These are phyloP conservation scores for Erpetoichthys calabaricus DNA, from an alignment of 2,797 vertebrate genomes.

Conservation along the genomic window DNA sequence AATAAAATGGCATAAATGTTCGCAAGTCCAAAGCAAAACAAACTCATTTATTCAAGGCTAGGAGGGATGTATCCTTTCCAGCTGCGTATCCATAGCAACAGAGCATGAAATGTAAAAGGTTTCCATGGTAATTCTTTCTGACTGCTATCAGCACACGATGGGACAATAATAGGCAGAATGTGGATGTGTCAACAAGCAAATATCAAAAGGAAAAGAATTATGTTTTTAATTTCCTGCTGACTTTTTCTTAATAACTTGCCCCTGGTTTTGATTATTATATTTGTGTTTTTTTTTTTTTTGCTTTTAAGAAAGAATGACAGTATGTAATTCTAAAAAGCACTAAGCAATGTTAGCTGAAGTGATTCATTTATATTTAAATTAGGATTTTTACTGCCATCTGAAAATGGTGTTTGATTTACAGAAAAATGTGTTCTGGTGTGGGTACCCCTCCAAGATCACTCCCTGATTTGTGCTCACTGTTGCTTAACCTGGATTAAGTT, in stretches of 20 bases:
- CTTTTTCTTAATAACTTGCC: conserved; percentile 5
- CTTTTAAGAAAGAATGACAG: no score
- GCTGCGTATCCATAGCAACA: conserved; percentile 49
- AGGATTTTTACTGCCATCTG: no score
- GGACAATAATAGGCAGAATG: conserved; percentile 29
- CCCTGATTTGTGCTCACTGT: no score
- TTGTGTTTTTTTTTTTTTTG: no score
- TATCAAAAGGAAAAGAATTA: conserved; percentile 11
- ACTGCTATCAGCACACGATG: conserved; percentile 23
- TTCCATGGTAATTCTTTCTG: conserved; percentile 48
- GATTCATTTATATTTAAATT: no score
- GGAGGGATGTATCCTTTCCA: conserved; percentile 23
- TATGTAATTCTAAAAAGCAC: no score
- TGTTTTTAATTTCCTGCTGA: conserved; percentile 17
- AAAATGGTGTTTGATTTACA: no score
- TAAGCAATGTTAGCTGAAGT: no score
- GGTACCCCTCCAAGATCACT: no score
- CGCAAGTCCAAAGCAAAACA: conserved; percentile 12
- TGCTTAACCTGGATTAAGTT: no score
- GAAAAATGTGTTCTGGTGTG: no score
- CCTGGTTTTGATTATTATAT: no score
- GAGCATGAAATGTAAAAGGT: conserved; percentile 42
- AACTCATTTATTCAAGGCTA: conserved; percentile 14
- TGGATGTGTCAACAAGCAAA: conserved; percentile 8
- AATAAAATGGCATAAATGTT: conserved; percentile 14